phyloP scores from a whole-genome alignment of 2,888 invertebrate genomes.

The Euproctis similis region DNA sequence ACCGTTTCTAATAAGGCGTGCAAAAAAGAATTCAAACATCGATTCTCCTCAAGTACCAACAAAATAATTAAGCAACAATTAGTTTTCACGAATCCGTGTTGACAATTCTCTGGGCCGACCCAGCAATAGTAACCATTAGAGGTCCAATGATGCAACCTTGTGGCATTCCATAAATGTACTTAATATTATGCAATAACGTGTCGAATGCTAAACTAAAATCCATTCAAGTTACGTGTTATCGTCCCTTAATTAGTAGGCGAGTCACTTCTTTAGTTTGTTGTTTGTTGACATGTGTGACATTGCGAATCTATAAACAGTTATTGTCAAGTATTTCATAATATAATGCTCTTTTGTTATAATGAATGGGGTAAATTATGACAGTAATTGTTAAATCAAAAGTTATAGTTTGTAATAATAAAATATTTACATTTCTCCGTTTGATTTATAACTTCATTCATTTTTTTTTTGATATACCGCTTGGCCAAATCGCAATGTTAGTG shows the following conservation, averaged over 20 bases:
- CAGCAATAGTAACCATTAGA: slow-evolving; percentile 18
- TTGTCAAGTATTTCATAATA: neutral
- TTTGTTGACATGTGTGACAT: slow-evolving; percentile 1
- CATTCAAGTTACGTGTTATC: slow-evolving; percentile 2
- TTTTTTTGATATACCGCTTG: too few species aligned
- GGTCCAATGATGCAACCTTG: slow-evolving; percentile 14
- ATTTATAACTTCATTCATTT: too few species aligned
- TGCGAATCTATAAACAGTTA: neutral
- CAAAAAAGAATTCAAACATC: slow-evolving; percentile 1
- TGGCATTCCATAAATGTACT: slow-evolving; percentile 5
- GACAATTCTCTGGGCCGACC: slow-evolving; percentile 7
- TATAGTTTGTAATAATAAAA: too few species aligned
- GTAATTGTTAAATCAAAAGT: too few species aligned
- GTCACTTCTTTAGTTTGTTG: slow-evolving; percentile 4
- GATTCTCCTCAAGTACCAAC: slow-evolving; percentile 1
- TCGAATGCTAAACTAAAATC: slow-evolving; percentile 7
- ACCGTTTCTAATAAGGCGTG: neutral
- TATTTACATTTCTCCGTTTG: too few species aligned
- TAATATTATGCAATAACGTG: slow-evolving; percentile 5
- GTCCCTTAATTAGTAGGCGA: slow-evolving; percentile 5
- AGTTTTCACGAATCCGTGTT: slow-evolving; percentile 8
- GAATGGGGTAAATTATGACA: too few species aligned
- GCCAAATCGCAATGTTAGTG: too few species aligned
- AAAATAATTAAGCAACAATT: slow-evolving; percentile 11
- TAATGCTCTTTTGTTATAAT: too few species aligned